phyloP scores from a whole-genome alignment of 2,113 vertebrate genomes.

The Bubo scandiacus region DNA sequence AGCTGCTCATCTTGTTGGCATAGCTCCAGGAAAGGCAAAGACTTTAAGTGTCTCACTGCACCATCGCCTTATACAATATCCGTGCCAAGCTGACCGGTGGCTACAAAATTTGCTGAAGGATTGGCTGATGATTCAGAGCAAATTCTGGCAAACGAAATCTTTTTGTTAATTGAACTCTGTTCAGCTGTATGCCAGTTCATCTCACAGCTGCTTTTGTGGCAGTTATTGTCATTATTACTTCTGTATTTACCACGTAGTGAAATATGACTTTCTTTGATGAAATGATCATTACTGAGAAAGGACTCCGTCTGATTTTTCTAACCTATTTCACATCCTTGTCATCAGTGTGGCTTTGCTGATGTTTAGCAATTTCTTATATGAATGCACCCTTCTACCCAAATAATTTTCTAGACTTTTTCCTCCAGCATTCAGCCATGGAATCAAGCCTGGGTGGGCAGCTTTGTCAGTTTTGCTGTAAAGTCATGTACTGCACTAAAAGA shows the following conservation, averaged over 20 bases:
- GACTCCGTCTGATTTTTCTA: neutral
- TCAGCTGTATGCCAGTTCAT: neutral
- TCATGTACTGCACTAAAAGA: neutral
- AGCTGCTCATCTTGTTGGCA: rapidly evolving
- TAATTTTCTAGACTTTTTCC: neutral
- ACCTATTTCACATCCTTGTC: neutral
- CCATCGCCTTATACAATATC: neutral
- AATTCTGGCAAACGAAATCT: neutral
- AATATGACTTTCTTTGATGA: neutral
- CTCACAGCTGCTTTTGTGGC: neutral
- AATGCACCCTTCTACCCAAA: conserved; percentile 10
- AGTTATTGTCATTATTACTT: neutral
- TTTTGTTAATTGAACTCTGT: neutral
- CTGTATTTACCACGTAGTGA: neutral
- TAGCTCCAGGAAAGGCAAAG: neutral
- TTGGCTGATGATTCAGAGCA: neutral
- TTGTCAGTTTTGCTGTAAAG: neutral
- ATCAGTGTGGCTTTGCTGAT: neutral
- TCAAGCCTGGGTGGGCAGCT: neutral
- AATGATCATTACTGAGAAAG: neutral
- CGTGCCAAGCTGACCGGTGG: neutral
- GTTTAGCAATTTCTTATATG: conserved; percentile 1
- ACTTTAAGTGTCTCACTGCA: neutral
- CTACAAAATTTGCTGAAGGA: neutral
- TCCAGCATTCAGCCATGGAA: neutral